Base-by-base conservation (phyloP, 2,797 vertebrate genomes). In the Cephalopachus bancanus region DNA sequence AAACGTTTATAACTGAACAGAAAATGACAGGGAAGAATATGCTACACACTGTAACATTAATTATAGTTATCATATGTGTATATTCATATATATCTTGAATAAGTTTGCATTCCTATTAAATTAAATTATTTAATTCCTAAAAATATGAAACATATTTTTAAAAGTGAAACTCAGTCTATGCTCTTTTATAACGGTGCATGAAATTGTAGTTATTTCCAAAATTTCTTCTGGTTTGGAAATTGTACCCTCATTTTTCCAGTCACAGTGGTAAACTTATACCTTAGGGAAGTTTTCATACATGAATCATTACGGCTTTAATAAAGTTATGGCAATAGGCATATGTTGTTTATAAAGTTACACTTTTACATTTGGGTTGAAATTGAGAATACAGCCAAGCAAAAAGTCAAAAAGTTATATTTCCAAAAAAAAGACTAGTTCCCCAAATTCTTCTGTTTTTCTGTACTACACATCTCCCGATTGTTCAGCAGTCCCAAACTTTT, bases 151-250 rank as follows among this genome's bases (percentile, higher is more conserved):
- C 22, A 19, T 16, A 22, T 71, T 85, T 81, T 78, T 49, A 55
- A 83, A 89, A 44, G 4, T 67, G 71, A 83, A 49, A 10, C 8
- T 81, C 53, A 83, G 22, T 55, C 65, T 93, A 57, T 76, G 30
- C 24, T 91, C 2, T 69, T 83, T 91, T 60, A 30, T 84, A 86
- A 79, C 22, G 65, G 44, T 44, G 15, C 17, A 37, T 72, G 16
- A 89, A 83, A 37, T 72, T 81, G 30, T 11, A 81, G 51, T 72
- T 84, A 17, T 30, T 88, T 81, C 10, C 81, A 92, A n/a, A 19
- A 33, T 83, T 89, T 91, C 10, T 83, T 90, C 64, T 24, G 24
- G 12, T 74, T 93, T 93, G 2, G 37, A 93, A 86, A 85, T 67
- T 37, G 33, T 30, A 10, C 7, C 12, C 4, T 92, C 2, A 57